Conservation (phyloP, 1,140 invertebrate genomes). For the Sarcophaga bullata region DNA sequence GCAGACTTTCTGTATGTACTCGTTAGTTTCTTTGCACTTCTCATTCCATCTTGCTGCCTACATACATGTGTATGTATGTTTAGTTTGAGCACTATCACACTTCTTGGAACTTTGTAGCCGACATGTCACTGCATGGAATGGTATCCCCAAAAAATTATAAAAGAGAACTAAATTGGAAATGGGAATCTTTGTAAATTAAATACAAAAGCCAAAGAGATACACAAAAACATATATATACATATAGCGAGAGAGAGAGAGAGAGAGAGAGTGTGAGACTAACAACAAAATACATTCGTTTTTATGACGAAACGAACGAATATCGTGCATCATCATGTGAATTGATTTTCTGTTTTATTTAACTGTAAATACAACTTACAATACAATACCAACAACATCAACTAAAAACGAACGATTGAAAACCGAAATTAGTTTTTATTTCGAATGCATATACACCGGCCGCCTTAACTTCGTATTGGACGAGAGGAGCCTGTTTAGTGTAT, state of each 20-base stretch:
- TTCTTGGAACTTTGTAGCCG: not conserved
- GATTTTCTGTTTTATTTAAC: constrained; percentile 32
- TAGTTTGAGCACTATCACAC: not conserved
- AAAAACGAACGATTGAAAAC: constrained; percentile 10
- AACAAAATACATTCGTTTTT: not conserved
- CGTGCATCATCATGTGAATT: constrained; percentile 40
- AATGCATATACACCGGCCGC: constrained; percentile 26
- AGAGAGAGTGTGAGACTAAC: not conserved
- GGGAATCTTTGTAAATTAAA: too few relatives aligned
- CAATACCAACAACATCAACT: not conserved
- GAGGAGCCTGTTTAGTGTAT: not conserved
- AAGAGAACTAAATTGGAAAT: not conserved
- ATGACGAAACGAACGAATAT: constrained; percentile 23
- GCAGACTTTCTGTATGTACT: not conserved
- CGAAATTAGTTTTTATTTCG: not conserved
- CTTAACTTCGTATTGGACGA: not conserved
- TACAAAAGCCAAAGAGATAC: not conserved
- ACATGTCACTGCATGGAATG: not conserved
- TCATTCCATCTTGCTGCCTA: not conserved
- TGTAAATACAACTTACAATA: not conserved
- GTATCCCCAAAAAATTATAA: constrained; percentile 15
- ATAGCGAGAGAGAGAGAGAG: not conserved
- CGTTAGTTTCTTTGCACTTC: not conserved
- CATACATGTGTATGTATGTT: not conserved
- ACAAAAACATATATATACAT: too few relatives aligned